Percentiles rank a stretch among this genome's conserved stretches.
These are phyloP conservation scores for Trachelus iudaicus DNA, from an alignment of 2,888 invertebrate genomes.

Conservation along the genomic window DNA sequence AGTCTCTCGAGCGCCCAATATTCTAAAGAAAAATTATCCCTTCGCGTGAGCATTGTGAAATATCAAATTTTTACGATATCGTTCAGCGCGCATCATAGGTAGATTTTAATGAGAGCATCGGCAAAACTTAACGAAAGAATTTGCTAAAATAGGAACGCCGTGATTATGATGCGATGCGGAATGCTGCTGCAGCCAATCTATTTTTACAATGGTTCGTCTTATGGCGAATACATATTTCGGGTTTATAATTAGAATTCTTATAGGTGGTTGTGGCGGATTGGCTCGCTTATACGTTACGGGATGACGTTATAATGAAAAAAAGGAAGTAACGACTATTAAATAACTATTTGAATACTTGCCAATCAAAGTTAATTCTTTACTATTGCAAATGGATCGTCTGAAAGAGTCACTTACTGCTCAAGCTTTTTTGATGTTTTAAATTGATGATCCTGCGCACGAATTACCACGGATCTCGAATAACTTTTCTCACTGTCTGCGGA, in stretches of 20 bases:
- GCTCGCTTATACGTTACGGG: not conserved
- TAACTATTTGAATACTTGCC: not conserved
- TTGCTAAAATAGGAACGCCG: conserved; percentile 28
- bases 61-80: not conserved
- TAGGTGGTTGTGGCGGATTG: not conserved
- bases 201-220: conserved; percentile 55
- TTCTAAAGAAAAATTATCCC: conserved; percentile 38
- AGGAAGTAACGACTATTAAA: not conserved
- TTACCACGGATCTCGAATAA: conserved; percentile 57
- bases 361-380: not conserved
- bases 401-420: conserved; percentile 51
- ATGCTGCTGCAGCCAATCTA: conserved; percentile 48
- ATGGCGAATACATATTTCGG: conserved; percentile 43
- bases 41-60: not conserved
- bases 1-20: conserved; percentile 61
- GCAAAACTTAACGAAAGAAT: not conserved
- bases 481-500: conserved; percentile 60
- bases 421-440: conserved; percentile 59
- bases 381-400: no score
- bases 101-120: not conserved
- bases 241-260: conserved; percentile 55
- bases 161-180: conserved; percentile 35
- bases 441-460: conserved; percentile 52
- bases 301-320: not conserved
- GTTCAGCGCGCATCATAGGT: not conserved